phyloP scores from a whole-genome alignment of 2,888 invertebrate genomes.

The Cryptocephalus primarius region DNA sequence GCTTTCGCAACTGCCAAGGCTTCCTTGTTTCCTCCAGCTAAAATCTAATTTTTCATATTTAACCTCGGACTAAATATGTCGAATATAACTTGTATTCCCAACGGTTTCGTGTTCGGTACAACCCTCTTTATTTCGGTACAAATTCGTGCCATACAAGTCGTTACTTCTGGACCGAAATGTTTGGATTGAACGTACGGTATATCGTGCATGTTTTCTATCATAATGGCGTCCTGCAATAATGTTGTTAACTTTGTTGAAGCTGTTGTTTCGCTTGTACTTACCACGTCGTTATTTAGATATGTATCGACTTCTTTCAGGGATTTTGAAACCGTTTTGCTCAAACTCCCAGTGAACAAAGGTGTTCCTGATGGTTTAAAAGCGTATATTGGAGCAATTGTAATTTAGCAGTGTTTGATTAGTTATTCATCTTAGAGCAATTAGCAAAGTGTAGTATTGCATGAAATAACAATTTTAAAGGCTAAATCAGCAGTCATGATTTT shows the following conservation, averaged over 20 bases:
- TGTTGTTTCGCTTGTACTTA: conserved; percentile 28
- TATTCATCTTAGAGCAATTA: neutral
- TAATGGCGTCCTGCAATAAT: conserved; percentile 49
- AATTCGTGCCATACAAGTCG: conserved; percentile 55
- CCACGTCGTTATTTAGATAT: conserved; percentile 47
- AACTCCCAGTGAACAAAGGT: conserved; percentile 44
- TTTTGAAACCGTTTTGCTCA: conserved; percentile 44
- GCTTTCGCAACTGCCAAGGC: conserved; percentile 66
- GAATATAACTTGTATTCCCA: conserved; percentile 47
- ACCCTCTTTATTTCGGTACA: conserved; percentile 47
- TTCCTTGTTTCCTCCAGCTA: conserved; percentile 66
- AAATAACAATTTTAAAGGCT: too few relatives aligned
- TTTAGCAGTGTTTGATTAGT: too few relatives aligned
- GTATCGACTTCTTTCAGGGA: conserved; percentile 51
- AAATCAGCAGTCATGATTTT: too few relatives aligned
- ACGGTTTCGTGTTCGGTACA: conserved; percentile 40
- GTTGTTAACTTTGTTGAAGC: neutral
- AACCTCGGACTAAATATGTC: too few relatives aligned
- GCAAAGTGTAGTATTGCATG: neutral
- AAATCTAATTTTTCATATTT: conserved; percentile 40
- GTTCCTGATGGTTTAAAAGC: too few relatives aligned
- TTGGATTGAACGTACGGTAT: conserved; percentile 53
- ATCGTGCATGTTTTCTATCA: conserved; percentile 75
- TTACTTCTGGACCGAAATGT: conserved; percentile 53
- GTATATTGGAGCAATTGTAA: too few relatives aligned